Base-by-base conservation (phyloP, 2,113 vertebrate species). In the Nicator chloris region DNA sequence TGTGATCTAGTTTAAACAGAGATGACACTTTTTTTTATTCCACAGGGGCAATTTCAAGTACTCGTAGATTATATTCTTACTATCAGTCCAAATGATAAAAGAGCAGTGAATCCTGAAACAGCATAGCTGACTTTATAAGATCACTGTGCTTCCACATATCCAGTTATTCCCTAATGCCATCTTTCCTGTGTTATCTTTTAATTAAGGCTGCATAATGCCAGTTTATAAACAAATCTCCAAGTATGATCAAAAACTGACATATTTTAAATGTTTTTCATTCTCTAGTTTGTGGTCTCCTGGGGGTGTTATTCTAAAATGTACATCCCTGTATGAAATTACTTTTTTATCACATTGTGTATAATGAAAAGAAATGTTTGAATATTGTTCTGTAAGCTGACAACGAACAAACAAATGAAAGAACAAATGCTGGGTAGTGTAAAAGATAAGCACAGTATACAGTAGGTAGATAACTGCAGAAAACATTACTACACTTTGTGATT, bases 21-120 rank as follows among this genome's bases (percentile, higher is more conserved):
- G 95, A 97, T 98, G 97, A 98, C 97, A 97, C 95, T 97, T 97
- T 96, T 92, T 94, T 96, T 96, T 96, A 95, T 98, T 98, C 97
- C 97, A 94, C n/a, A 47, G 95, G 96, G 97, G 95, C 92, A 93
- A 97, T 97, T 97, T 97, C 89, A 91, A 96, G 97, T 96, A 96
- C 54, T 97, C 89, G n/a, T 95, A 96, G 93, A 97, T 97, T 97
- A 97, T 95, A 94, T 93, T 97, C 93, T 93, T 86, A 96, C 96
- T 87, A 97, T 96, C 96, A 95, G 82, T 96, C 95, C 90, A 96
- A 97, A 96, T 90, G 95, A 97, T 97, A 97, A 98, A 95, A 97
- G 93, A 97, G 96, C 63, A 94, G 86, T 14, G 95, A 97, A 96
- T 96, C 95, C 94, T 95, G 80, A 97, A 95, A 94, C 97, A 95